Evolutionary conservation across 2,797 vertebrate genomes (phyloP).

Genomic region (Chelmon rostratus): DNA sequence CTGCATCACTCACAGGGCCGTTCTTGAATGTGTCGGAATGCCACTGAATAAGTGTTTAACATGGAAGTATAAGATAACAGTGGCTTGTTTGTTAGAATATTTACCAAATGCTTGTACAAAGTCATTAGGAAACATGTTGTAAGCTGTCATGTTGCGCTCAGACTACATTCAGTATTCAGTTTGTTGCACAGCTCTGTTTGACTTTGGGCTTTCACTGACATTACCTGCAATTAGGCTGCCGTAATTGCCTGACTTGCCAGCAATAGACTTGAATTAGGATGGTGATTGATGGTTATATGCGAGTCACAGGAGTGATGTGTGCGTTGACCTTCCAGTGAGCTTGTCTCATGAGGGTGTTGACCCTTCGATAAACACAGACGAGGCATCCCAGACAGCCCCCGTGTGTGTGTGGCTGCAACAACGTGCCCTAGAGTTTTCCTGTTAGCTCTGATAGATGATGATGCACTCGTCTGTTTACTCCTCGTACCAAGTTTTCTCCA

Average conservation of each 20-base stretch:
- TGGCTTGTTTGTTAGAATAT: constrained; percentile 74
- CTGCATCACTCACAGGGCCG: constrained; percentile 48
- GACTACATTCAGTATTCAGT: constrained; percentile 55
- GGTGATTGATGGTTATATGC: constrained; percentile 73
- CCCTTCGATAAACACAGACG: constrained; percentile 70
- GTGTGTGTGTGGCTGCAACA: constrained; percentile 49
- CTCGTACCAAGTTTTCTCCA: constrained; percentile 37
- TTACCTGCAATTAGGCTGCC: constrained; percentile 74
- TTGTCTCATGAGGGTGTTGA: constrained; percentile 66
- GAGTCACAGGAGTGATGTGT: constrained; percentile 59
- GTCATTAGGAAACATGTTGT: constrained; percentile 62
- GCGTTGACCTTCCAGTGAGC: constrained; percentile 70
- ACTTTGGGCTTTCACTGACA: constrained; percentile 72
- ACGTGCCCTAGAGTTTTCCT: constrained; percentile 53
- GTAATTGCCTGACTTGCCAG: constrained; percentile 69
- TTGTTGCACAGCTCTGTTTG: constrained; percentile 65
- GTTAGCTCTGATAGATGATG: constrained; percentile 69
- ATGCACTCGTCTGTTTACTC: constrained; percentile 42
- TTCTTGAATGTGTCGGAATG: constrained; percentile 53
- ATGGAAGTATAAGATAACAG: constrained; percentile 58
- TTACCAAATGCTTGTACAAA: constrained; percentile 71
- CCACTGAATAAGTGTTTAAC: constrained; percentile 47
- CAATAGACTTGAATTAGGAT: constrained; percentile 46
- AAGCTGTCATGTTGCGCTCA: constrained; percentile 68
- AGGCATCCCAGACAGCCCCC: constrained; percentile 57